These are phyloP conservation scores for Parus major DNA, from an alignment of 2,113 vertebrate species.

Conservation along the genomic window DNA sequence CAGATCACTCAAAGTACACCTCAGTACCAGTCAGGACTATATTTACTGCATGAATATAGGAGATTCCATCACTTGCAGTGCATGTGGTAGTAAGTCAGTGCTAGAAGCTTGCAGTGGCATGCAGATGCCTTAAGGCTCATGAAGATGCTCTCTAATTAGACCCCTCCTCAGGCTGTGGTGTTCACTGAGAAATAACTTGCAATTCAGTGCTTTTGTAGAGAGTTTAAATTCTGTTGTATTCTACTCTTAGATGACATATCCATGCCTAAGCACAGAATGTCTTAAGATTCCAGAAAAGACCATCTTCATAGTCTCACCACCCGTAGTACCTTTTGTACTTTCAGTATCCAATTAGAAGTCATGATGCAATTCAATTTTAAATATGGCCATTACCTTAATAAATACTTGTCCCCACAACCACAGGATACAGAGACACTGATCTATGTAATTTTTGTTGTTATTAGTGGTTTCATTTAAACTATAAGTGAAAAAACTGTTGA, in stretches of 20 bases:
- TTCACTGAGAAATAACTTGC: background rate
- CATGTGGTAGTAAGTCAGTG: background rate
- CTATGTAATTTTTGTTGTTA: background rate
- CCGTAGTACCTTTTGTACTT: background rate
- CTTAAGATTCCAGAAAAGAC: conserved; percentile 7
- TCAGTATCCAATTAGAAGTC: background rate
- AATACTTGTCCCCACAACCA: background rate
- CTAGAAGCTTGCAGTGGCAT: background rate
- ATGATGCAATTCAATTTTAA: background rate
- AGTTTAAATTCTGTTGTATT: background rate
- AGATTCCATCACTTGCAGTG: background rate
- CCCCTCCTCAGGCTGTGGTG: background rate
- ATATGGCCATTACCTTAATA: background rate
- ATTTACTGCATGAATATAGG: background rate
- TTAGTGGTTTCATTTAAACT: background rate
- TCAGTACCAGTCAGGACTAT: background rate
- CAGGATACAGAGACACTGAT: background rate
- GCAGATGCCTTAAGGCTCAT: background rate
- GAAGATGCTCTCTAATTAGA: background rate
- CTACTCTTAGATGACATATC: background rate
- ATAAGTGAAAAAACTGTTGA: background rate
- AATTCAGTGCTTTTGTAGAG: background rate
- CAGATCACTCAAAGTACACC: background rate
- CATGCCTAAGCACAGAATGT: background rate
- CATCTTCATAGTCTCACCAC: background rate